These are phyloP conservation scores for Coelogynopora nodosa DNA, from an alignment of 2,888 invertebrate species.

Conservation along the genomic window DNA sequence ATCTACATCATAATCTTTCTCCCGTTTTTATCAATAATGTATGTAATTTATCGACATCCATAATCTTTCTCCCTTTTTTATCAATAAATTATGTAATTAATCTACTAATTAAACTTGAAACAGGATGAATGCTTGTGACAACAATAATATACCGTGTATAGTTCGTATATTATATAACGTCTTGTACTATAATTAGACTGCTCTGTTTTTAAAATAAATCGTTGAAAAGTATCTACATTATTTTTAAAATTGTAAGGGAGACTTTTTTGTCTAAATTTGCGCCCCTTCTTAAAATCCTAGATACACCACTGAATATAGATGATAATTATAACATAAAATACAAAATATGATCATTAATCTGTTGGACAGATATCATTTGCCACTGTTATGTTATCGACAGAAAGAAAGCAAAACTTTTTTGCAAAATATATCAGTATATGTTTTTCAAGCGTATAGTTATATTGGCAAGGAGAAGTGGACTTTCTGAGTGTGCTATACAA, in stretches of 20 bases:
- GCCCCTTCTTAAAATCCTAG: constrained; percentile 1
- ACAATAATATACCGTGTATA: background rate
- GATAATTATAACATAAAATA: no score
- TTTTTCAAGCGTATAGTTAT: no score
- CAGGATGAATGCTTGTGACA: background rate
- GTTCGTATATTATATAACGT: background rate
- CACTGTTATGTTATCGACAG: no score
- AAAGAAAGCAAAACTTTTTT: no score
- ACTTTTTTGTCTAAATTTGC: background rate
- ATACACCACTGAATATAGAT: background rate
- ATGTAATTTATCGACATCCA: background rate
- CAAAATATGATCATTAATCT: no score
- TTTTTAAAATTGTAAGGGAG: background rate
- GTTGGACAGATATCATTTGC: no score
- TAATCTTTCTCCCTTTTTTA: no score
- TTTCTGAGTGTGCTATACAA: no score
- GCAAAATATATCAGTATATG: no score
- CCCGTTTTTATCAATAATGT: background rate
- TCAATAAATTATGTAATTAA: background rate
- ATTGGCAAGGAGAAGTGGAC: no score
- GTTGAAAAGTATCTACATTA: background rate
- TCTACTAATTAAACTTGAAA: background rate
- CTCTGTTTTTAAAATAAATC: no score
- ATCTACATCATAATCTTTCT: background rate
- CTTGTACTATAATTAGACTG: background rate